These are phyloP conservation scores for Protula sp. DNA, from an alignment of 2,888 invertebrate genomes.

Conservation along the genomic window DNA sequence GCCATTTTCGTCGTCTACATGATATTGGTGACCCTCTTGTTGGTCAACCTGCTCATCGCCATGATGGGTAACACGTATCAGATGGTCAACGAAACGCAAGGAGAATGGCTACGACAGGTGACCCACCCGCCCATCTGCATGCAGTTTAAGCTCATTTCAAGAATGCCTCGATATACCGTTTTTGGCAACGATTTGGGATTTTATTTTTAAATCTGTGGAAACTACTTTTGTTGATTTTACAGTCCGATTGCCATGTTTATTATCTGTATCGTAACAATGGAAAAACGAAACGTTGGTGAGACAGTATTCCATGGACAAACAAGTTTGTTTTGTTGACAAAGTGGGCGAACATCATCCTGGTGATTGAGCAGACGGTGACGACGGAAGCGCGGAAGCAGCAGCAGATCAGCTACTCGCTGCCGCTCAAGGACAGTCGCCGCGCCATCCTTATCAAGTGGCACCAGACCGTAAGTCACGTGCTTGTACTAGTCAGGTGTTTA, in stretches of 20 bases:
- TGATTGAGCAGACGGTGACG: conserved; percentile 93
- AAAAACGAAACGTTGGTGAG: too few species aligned
- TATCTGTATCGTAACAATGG: too few species aligned
- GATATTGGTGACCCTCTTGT: conserved; percentile 88
- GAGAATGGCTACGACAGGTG: conserved; percentile 93
- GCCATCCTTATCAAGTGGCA: conserved; percentile 82
- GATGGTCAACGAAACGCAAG: conserved; percentile 85
- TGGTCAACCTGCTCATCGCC: conserved; percentile 97
- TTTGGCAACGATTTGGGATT: too few species aligned
- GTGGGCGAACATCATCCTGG: conserved; percentile 96
- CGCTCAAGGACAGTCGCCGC: conserved; percentile 72
- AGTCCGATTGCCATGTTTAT: too few species aligned
- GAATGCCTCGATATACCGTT: too few species aligned
- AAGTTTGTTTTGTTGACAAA: conserved; percentile 55
- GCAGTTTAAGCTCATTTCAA: too few species aligned
- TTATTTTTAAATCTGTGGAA: too few species aligned
- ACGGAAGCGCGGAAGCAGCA: conserved; percentile 80
- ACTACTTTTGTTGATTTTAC: too few species aligned
- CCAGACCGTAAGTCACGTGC: conserved; percentile 77
- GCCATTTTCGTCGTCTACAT: conserved; percentile 89
- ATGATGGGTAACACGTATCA: conserved; percentile 99
- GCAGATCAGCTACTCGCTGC: conserved; percentile 85
- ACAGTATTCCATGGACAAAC: too few species aligned
- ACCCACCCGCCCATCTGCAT: conserved; percentile 5
- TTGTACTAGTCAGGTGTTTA: too few species aligned